Conservation (phyloP, 2,113 vertebrate species). For the Thermophis baileyi region DNA sequence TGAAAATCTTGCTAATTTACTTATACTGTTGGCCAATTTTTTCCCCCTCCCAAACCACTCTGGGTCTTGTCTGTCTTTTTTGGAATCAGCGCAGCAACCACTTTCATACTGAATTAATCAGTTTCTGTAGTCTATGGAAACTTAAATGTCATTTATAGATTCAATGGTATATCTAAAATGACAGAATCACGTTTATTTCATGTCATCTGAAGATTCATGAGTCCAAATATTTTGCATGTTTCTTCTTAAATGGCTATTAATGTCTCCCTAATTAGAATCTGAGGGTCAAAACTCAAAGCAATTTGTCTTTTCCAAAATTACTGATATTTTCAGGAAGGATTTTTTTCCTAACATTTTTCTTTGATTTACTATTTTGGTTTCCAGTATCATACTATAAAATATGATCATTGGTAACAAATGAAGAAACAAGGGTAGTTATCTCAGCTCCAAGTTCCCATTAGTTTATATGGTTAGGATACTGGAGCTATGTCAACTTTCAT, state of each 20-base stretch:
- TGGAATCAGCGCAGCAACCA: neutral
- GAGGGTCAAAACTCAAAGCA: slow-evolving; percentile 19
- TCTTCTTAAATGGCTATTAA: slow-evolving; percentile 34
- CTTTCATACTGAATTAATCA: neutral
- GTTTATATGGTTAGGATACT: neutral
- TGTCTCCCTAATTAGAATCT: slow-evolving; percentile 26
- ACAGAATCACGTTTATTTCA: neutral
- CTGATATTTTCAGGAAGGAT: slow-evolving; percentile 34
- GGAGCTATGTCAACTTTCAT: neutral
- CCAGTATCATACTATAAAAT: slow-evolving; percentile 1
- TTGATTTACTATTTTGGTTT: slow-evolving; percentile 9
- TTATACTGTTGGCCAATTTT: neutral
- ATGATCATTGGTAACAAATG: neutral
- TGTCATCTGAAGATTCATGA: neutral
- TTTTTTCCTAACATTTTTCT: slow-evolving; percentile 19
- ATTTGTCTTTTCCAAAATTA: slow-evolving; percentile 1
- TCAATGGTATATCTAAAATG: neutral
- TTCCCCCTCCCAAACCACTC: neutral
- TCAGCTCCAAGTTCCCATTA: neutral
- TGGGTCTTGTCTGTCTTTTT: neutral
- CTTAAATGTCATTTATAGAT: neutral
- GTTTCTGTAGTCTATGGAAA: neutral
- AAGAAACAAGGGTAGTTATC: neutral
- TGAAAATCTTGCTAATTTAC: neutral
- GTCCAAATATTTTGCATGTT: slow-evolving; percentile 6